phyloP scores from a whole-genome alignment of 2,113 vertebrate species.

The Dryoscopus gambensis region DNA sequence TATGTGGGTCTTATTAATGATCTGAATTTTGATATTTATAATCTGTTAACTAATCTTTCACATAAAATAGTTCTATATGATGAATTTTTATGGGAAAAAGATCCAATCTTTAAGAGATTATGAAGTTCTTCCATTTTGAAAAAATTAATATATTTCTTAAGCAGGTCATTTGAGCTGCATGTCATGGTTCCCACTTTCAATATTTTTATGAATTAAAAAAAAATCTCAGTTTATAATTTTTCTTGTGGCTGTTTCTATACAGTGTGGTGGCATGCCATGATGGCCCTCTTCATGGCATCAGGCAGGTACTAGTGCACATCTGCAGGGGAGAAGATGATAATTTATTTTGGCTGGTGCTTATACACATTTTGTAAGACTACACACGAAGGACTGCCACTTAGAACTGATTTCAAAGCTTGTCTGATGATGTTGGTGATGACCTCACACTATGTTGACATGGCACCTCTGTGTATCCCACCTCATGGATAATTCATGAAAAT shows the following conservation, averaged over 20 bases:
- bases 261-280: background rate
- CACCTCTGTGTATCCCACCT: background rate
- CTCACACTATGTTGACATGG: background rate
- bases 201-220: background rate
- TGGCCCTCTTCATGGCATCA: background rate
- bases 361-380: background rate
- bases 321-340: background rate
- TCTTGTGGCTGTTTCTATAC: background rate
- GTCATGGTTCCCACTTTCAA: background rate
- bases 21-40: background rate
- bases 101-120: background rate
- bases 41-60: background rate
- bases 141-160: background rate
- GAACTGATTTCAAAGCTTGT: background rate
- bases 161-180: background rate
- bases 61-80: background rate
- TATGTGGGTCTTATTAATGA: background rate
- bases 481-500: conserved; percentile 26
- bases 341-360: background rate
- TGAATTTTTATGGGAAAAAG: background rate
- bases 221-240: background rate
- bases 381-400: background rate
- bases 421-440: background rate
- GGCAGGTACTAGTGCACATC: background rate
- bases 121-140: background rate